A percentile compares a stretch with the other conserved stretches of the same genome.
Evolutionary conservation across 2,888 invertebrate genomes (phyloP).

Genomic region (Gibbula magus): DNA sequence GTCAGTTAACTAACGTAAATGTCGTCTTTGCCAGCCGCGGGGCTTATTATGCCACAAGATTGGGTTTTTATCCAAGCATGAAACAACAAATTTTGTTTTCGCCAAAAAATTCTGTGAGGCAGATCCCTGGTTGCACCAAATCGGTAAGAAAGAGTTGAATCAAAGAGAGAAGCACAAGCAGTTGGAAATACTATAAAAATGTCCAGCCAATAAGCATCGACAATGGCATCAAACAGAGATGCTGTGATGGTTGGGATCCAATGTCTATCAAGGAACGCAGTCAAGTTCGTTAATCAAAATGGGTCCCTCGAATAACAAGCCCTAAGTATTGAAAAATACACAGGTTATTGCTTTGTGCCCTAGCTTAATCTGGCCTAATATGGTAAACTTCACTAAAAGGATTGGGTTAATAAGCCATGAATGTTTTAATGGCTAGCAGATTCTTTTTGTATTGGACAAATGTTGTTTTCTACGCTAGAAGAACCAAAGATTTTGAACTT

Average conservation of each 20-base stretch:
- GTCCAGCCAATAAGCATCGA: background rate
- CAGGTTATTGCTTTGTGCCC: constrained; percentile 15
- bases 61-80: constrained; percentile 5
- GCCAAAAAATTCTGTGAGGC: background rate
- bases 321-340: constrained; percentile 10
- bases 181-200: constrained; percentile 1
- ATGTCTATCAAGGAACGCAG: background rate
- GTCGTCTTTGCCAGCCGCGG: background rate
- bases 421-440: constrained; percentile 15
- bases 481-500: constrained; percentile 7
- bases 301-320: background rate
- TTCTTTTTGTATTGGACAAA: constrained; percentile 15
- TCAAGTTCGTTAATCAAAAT: constrained; percentile 8
- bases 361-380: constrained; percentile 1
- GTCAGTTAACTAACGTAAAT: constrained; percentile 4
- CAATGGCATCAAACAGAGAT: constrained; percentile 1
- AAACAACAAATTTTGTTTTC: constrained; percentile 15
- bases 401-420: constrained; percentile 11
- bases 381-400: constrained; percentile 13
- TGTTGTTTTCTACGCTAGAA: constrained; percentile 10
- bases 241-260: background rate
- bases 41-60: constrained; percentile 10
- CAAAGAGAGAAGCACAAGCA: background rate
- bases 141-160: too few relatives aligned
- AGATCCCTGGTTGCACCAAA: background rate